Evolutionary conservation across 2,888 invertebrate genomes (phyloP).

Genomic region (Gymnosoma rotundatum): DNA sequence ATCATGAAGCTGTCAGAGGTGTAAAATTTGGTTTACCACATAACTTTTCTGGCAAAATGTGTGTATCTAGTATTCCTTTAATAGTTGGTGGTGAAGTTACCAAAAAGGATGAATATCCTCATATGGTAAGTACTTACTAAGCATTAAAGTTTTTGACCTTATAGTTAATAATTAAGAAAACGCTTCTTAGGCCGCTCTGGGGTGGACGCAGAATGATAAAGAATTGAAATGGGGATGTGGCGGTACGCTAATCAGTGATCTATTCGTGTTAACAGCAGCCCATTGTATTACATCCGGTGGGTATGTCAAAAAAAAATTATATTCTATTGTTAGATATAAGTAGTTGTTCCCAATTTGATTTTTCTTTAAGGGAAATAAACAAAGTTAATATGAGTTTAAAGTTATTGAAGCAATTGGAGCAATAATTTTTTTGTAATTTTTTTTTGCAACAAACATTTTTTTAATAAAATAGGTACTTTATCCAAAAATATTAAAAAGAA

Average conservation of each 20-base stretch:
- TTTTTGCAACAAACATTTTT: no score
- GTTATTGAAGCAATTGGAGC: no score
- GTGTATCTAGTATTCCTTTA: slow-evolving; percentile 82
- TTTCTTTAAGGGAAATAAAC: no score
- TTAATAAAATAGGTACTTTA: no score
- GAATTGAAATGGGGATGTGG: slow-evolving; percentile 80
- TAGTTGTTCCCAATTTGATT: no score
- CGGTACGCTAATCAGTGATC: slow-evolving; percentile 76
- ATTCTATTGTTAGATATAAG: no score
- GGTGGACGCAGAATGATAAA: slow-evolving; percentile 77
- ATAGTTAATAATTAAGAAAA: not conserved
- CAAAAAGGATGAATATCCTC: slow-evolving; percentile 83
- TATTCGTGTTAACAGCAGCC: slow-evolving; percentile 77
- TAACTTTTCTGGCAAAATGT: slow-evolving; percentile 77
- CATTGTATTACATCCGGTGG: slow-evolving; percentile 79
- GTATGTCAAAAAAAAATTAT: slow-evolving; percentile 71
- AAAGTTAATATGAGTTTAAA: no score
- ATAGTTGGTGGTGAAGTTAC: slow-evolving; percentile 84
- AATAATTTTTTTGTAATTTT: no score
- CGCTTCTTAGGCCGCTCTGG: slow-evolving; percentile 76
- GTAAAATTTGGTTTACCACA: slow-evolving; percentile 73
- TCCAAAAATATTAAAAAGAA: no score
- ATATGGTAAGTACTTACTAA: slow-evolving; percentile 82
- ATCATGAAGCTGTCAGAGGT: slow-evolving; percentile 79
- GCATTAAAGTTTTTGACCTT: not conserved